Evolutionary conservation across 2,797 vertebrate species (phyloP).

Genomic region (Lutjanus argentimaculatus): DNA sequence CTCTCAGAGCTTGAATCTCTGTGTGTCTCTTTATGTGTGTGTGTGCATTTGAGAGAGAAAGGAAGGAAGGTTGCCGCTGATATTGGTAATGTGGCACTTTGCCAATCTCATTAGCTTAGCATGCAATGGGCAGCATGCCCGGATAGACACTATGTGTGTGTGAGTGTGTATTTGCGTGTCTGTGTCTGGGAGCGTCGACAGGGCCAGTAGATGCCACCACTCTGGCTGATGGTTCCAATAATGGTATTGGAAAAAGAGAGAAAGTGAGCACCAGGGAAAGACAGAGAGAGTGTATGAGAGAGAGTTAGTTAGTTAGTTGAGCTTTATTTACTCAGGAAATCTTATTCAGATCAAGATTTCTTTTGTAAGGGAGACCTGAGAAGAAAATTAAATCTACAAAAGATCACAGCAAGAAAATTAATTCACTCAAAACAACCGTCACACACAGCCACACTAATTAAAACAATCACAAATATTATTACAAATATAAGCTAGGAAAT

Average conservation of each 20-base stretch:
- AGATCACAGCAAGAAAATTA: neutral
- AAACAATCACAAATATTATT: neutral
- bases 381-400: neutral
- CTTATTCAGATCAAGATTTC: neutral
- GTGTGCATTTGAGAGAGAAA: slow-evolving; percentile 41
- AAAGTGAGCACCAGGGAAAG: slow-evolving; percentile 38
- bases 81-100: slow-evolving; percentile 76
- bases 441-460: neutral
- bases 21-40: slow-evolving; percentile 12
- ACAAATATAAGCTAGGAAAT: neutral
- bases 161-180: slow-evolving; percentile 24
- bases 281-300: neutral
- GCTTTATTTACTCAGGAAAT: slow-evolving; percentile 1
- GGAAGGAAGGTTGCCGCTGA: slow-evolving; percentile 72
- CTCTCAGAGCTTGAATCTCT: slow-evolving; percentile 38
- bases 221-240: slow-evolving; percentile 81
- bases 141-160: slow-evolving; percentile 49
- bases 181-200: slow-evolving; percentile 51
- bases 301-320: neutral
- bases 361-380: neutral
- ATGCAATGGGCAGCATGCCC: slow-evolving; percentile 80
- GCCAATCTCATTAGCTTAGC: slow-evolving; percentile 86
- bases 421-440: neutral
- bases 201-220: slow-evolving; percentile 80
- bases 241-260: slow-evolving; percentile 73